Evolutionary conservation across 2,888 invertebrate genomes (phyloP).

Genomic region (Formica aserva): DNA sequence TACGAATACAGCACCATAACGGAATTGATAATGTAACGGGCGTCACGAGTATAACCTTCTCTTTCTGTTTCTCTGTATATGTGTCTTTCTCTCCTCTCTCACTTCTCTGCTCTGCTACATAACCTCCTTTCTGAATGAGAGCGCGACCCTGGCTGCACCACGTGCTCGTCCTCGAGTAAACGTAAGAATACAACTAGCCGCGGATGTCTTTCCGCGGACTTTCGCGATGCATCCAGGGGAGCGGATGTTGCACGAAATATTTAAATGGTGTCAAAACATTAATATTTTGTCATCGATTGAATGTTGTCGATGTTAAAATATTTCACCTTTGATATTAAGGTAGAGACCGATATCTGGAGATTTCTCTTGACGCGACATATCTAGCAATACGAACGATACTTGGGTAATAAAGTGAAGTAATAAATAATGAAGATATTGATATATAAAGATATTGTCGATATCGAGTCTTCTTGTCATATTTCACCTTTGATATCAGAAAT

Average conservation of each 20-base stretch:
- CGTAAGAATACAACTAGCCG: slow-evolving; percentile 64
- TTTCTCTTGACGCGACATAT: not conserved
- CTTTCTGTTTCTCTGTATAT: slow-evolving; percentile 57
- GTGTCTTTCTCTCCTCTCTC: slow-evolving; percentile 58
- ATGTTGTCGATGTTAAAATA: not conserved
- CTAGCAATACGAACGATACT: not conserved
- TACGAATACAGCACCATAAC: slow-evolving; percentile 84
- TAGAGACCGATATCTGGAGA: not conserved
- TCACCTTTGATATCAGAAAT: not conserved
- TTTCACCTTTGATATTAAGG: not conserved
- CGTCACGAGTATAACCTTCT: slow-evolving; percentile 80
- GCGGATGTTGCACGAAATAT: not conserved
- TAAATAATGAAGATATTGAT: not conserved
- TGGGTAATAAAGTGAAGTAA: not conserved
- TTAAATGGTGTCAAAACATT: not conserved
- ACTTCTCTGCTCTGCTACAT: slow-evolving; percentile 74
- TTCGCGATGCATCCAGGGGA: not conserved
- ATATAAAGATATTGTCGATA: slow-evolving; percentile 3
- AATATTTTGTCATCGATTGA: not conserved
- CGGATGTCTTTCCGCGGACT: slow-evolving; percentile 35
- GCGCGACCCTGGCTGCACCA: slow-evolving; percentile 76
- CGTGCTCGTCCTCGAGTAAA: slow-evolving; percentile 72
- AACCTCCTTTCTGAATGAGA: slow-evolving; percentile 83
- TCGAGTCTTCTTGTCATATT: not conserved
- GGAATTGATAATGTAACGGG: slow-evolving; percentile 85